These are phyloP conservation scores for Cantharis rufa DNA, from an alignment of 2,888 invertebrate genomes.

Conservation along the genomic window DNA sequence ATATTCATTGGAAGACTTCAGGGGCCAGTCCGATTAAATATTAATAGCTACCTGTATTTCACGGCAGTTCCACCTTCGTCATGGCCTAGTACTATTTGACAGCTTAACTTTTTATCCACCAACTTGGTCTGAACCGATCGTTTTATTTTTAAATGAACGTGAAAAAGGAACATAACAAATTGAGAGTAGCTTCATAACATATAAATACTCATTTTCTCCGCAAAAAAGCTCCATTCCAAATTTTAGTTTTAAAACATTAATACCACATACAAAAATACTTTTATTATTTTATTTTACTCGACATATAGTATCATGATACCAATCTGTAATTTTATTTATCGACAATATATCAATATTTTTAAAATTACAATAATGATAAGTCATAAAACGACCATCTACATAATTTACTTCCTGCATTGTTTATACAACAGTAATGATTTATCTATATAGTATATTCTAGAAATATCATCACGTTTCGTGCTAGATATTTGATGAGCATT, in stretches of 20 bases:
- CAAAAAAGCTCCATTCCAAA: background rate
- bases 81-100: conserved; percentile 34
- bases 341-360: background rate
- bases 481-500: background rate
- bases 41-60: conserved; percentile 44
- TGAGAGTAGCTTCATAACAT: background rate
- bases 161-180: background rate
- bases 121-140: conserved; percentile 5
- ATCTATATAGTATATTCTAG: background rate
- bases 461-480: background rate
- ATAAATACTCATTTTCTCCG: background rate
- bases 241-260: background rate
- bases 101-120: conserved; percentile 36
- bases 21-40: conserved; percentile 45
- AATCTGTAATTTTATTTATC: background rate
- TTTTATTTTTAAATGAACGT: conserved; percentile 2
- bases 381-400: background rate
- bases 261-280: background rate
- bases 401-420: background rate
- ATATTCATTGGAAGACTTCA: conserved; percentile 47
- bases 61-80: conserved; percentile 42
- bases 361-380: background rate
- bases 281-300: background rate
- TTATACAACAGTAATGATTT: background rate
- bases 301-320: no score